A percentile compares a stretch with the other conserved stretches of the same genome.
These are phyloP conservation scores for Theretra japonica DNA, from an alignment of 2,888 invertebrate genomes.

Conservation along the genomic window DNA sequence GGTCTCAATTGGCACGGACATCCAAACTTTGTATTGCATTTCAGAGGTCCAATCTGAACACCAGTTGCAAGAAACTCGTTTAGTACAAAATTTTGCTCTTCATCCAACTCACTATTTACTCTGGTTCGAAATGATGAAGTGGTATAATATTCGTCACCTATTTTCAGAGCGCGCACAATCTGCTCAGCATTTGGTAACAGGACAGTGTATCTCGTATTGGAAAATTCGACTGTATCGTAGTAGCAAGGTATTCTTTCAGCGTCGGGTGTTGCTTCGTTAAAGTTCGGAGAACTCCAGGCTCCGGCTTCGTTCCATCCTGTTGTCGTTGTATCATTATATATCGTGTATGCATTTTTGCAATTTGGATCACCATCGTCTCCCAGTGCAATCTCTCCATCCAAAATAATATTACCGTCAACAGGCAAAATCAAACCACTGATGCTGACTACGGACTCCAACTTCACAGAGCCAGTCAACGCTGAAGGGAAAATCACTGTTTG, in stretches of 20 bases:
- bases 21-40: conserved; percentile 58
- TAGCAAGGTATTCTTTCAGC: conserved; percentile 77
- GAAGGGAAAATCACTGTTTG: conserved; percentile 72
- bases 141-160: conserved; percentile 49
- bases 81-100: conserved; percentile 54
- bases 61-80: conserved; percentile 51
- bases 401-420: conserved; percentile 64
- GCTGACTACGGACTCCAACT: conserved; percentile 55
- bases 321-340: conserved; percentile 61
- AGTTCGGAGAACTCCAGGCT: conserved; percentile 72
- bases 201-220: conserved; percentile 60
- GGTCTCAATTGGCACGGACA: conserved; percentile 66
- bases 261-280: conserved; percentile 79
- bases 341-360: conserved; percentile 58
- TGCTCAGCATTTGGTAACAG: conserved; percentile 60
- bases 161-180: conserved; percentile 50
- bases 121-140: conserved; percentile 38
- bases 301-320: conserved; percentile 71
- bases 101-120: conserved; percentile 38
- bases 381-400: conserved; percentile 63
- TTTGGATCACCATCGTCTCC: conserved; percentile 60
- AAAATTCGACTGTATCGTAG: conserved; percentile 73
- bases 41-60: conserved; percentile 41
- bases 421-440: conserved; percentile 70
- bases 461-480: conserved; percentile 56